Conservation (phyloP, 2,797 vertebrate genomes). For the Phalloptychus januarius region DNA sequence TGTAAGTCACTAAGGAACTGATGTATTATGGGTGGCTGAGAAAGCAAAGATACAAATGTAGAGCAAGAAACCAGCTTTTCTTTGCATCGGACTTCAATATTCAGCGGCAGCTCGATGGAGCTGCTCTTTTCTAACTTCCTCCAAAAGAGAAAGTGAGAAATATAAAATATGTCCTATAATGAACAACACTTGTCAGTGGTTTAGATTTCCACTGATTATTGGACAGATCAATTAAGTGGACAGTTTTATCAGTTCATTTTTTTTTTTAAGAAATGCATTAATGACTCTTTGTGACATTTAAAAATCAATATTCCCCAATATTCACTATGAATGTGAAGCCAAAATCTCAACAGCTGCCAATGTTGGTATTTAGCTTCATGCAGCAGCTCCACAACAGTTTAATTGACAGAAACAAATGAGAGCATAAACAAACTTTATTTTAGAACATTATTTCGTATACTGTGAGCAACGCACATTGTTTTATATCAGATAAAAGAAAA, state of each 20-base stretch:
- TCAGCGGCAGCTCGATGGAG: too few relatives aligned
- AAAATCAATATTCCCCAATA: background rate
- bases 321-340: background rate
- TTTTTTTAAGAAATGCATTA: background rate
- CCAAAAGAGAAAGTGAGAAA: background rate
- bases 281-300: background rate
- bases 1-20: constrained; percentile 23
- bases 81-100: too few relatives aligned
- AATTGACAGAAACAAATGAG: background rate
- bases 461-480: background rate
- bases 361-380: background rate
- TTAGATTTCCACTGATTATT: background rate
- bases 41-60: background rate
- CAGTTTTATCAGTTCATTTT: background rate
- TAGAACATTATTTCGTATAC: background rate
- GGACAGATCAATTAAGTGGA: background rate
- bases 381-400: background rate
- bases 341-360: background rate
- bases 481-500: background rate
- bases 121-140: too few relatives aligned
- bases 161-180: background rate
- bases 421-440: background rate
- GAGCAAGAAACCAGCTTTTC: too few relatives aligned
- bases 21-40: background rate
- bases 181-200: background rate